Evolutionary conservation across 2,888 invertebrate species (phyloP).

Genomic region (Dicycla oo): DNA sequence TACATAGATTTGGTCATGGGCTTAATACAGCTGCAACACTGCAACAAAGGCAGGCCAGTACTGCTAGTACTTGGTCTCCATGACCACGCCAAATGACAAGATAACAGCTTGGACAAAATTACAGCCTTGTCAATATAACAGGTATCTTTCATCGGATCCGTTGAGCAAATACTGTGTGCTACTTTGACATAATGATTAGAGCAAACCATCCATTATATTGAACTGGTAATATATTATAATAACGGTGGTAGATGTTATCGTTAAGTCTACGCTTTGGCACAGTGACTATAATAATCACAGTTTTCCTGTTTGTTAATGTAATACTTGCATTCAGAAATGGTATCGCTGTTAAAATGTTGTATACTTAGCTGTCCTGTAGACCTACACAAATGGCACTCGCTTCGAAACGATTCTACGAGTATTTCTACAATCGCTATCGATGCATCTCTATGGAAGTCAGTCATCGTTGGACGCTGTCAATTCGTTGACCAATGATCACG

Average conservation of each 20-base stretch:
- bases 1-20: neutral
- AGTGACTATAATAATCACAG: conserved; percentile 40
- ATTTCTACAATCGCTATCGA: too few species aligned
- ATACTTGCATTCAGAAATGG: conserved; percentile 25
- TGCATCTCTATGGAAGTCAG: too few species aligned
- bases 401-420: too few species aligned
- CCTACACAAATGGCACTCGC: too few species aligned
- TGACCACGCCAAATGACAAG: conserved; percentile 1
- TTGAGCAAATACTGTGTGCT: conserved; percentile 40
- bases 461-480: too few species aligned
- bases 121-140: conserved; percentile 2
- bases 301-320: conserved; percentile 46
- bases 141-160: conserved; percentile 23
- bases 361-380: too few species aligned
- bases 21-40: neutral
- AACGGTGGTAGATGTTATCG: conserved; percentile 41
- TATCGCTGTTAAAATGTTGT: too few species aligned
- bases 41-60: too few species aligned
- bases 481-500: too few species aligned
- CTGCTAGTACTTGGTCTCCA: neutral
- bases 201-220: conserved; percentile 39
- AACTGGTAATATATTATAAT: conserved; percentile 49
- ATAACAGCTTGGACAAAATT: neutral
- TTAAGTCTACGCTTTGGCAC: conserved; percentile 26
- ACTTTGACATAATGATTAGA: conserved; percentile 51